Evolutionary conservation across 2,113 vertebrate genomes (phyloP).

Genomic region (Dinomys branickii): DNA sequence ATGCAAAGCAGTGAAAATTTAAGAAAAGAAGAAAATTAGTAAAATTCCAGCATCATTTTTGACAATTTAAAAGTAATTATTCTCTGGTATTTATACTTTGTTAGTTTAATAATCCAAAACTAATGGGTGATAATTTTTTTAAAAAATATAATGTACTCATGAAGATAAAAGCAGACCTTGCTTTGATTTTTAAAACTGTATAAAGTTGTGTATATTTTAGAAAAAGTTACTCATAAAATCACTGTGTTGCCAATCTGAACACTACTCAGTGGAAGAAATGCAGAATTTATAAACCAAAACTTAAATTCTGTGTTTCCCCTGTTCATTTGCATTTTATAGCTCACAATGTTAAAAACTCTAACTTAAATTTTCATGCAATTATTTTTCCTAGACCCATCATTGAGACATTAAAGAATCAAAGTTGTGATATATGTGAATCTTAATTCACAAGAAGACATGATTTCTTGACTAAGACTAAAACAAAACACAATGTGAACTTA

Average conservation of each 20-base stretch:
- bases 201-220: neutral
- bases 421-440: neutral
- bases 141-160: neutral
- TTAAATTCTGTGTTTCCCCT: neutral
- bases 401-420: neutral
- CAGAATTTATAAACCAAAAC: neutral
- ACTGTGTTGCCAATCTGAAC: neutral
- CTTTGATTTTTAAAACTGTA: constrained; percentile 24
- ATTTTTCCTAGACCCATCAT: neutral
- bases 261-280: neutral
- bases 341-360: neutral
- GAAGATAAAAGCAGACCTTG: neutral
- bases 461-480: neutral
- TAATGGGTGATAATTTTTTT: neutral
- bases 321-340: neutral
- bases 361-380: neutral
- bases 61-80: constrained; percentile 27
- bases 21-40: neutral
- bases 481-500: neutral
- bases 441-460: neutral
- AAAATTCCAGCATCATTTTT: constrained; percentile 34
- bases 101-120: neutral
- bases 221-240: neutral
- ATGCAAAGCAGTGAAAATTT: too few species aligned
- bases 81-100: neutral